Evolutionary conservation across 1,140 invertebrate species (phyloP).

Genomic region (Lepidurus apus): DNA sequence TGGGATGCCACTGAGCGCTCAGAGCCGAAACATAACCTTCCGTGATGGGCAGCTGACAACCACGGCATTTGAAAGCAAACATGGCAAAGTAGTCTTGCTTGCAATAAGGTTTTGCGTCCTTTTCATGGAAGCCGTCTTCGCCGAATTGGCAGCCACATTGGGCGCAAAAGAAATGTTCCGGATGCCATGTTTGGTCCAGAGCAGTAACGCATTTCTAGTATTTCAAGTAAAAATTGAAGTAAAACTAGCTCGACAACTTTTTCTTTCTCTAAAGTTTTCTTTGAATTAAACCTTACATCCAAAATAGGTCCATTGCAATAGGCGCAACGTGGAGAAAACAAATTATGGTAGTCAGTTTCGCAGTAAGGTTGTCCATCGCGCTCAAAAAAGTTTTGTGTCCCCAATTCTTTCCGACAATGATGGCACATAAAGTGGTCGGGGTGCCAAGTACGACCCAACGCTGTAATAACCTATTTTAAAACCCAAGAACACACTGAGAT

Average conservation of each 20-base stretch:
- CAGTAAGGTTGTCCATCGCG: constrained; percentile 93
- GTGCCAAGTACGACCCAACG: constrained; percentile 98
- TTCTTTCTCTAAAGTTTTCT: constrained; percentile 28
- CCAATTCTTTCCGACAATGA: constrained; percentile 92
- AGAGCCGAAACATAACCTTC: constrained; percentile 98
- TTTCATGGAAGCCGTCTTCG: constrained; percentile 92
- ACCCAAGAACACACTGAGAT: constrained; percentile 24
- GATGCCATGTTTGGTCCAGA: constrained; percentile 97
- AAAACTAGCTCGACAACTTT: constrained; percentile 10
- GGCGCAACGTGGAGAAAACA: constrained; percentile 95
- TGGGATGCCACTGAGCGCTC: constrained; percentile 97
- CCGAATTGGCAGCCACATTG: constrained; percentile 96
- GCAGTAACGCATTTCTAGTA: constrained; percentile 96
- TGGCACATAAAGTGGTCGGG: constrained; percentile 97
- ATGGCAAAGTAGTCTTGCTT: constrained; percentile 94
- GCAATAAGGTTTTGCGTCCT: constrained; percentile 90
- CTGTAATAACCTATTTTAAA: constrained; percentile 74
- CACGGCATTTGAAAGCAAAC: constrained; percentile 98
- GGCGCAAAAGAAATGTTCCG: constrained; percentile 98
- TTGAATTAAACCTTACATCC: constrained; percentile 63
- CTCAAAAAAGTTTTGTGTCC: constrained; percentile 98
- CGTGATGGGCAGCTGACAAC: constrained; percentile 93
- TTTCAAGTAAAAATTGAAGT: constrained; percentile 36
- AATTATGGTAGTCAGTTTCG: constrained; percentile 95
- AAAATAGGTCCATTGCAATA: constrained; percentile 98